Evolutionary conservation across 2,797 vertebrate species (phyloP), one percentile per base, ranked within the genome.

Genomic region (Oreochromis mossambicus): DNA sequence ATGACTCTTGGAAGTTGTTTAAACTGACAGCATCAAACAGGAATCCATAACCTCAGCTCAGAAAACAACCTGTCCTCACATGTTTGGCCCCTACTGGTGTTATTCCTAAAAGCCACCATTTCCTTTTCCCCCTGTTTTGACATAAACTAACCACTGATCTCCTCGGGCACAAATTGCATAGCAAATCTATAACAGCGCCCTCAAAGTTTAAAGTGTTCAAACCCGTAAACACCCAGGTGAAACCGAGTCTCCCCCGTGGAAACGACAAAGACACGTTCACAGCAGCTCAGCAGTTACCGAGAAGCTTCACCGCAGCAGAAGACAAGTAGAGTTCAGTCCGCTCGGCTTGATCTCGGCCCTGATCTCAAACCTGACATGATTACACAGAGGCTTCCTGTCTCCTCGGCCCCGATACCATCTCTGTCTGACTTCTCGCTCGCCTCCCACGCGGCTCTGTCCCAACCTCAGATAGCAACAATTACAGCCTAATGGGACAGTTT

Each of bases 351-450:
- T 95, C 92, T 77, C 90, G 29, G 90, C 85, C 85, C 85, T 86
- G 83, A 96, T 95, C 94, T 93, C 90, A 85, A 86, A 94, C 91
- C 92, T 96, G 95, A 96, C 94, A 88, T 95, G 96, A 97, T 96
- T 96, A 96, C 89, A 92, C 90, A 95, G 92, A 93, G 91, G 93
- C 95, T 96, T 96, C 96, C 96, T 96, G 95, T 95, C 96, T 96
- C 94, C 92, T 88, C 80, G 19, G 78, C 73, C 84, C 58, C 50
- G 96, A 97, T 97, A 94, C 84, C 93, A 97, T 97, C 96, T 93
- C 83, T 26, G 92, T 88, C 93, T 87, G 93, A 92, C 92, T 95
- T 92, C 90, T 94, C 32, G 66, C 85, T 91, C 83, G 87, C 87
- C 91, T 91, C 91, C 91, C 86, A 78, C 81, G 55, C 77, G 81